These are phyloP conservation scores for Caenorhabditis brenneri DNA, from an alignment of 1,140 invertebrate genomes.

Conservation along the genomic window DNA sequence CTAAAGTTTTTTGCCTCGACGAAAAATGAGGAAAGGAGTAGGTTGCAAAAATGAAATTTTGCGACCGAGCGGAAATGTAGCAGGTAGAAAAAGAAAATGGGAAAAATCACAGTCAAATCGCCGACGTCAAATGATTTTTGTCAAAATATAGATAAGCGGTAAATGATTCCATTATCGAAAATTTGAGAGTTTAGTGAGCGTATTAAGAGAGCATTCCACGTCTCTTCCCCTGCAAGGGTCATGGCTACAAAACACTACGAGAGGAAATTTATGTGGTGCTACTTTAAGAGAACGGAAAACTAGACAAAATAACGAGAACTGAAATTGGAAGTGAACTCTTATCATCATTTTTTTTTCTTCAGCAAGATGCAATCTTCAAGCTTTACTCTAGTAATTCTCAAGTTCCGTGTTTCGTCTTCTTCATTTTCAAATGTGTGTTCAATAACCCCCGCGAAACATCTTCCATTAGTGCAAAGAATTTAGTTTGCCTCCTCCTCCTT, in stretches of 20 bases:
- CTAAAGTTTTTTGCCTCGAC: neutral
- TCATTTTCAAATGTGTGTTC: neutral
- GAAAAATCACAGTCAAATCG: slow-evolving; percentile 1
- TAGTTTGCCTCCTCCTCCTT: neutral
- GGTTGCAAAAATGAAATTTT: slow-evolving; percentile 16
- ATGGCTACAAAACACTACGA: neutral
- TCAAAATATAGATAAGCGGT: slow-evolving; percentile 42
- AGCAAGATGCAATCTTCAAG: too few species aligned
- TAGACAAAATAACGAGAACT: too few species aligned
- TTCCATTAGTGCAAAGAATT: neutral
- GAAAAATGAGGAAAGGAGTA: neutral
- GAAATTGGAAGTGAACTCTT: too few species aligned
- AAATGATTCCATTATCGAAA: slow-evolving; percentile 40
- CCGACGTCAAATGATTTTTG: slow-evolving; percentile 40
- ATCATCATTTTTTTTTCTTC: too few species aligned
- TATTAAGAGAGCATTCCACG: slow-evolving; percentile 40
- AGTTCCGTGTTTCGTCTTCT: too few species aligned
- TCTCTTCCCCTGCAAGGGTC: neutral
- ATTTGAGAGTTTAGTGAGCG: slow-evolving; percentile 25
- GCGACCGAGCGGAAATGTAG: neutral
- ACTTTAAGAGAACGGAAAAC: too few species aligned
- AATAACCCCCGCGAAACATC: neutral
- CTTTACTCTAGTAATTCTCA: too few species aligned
- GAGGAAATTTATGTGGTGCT: too few species aligned
- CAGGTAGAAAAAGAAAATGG: neutral